Evolutionary conservation across 2,113 vertebrate species (phyloP), one percentile per base, ranked within the genome.

Genomic region (Phylloscopus trochilus): DNA sequence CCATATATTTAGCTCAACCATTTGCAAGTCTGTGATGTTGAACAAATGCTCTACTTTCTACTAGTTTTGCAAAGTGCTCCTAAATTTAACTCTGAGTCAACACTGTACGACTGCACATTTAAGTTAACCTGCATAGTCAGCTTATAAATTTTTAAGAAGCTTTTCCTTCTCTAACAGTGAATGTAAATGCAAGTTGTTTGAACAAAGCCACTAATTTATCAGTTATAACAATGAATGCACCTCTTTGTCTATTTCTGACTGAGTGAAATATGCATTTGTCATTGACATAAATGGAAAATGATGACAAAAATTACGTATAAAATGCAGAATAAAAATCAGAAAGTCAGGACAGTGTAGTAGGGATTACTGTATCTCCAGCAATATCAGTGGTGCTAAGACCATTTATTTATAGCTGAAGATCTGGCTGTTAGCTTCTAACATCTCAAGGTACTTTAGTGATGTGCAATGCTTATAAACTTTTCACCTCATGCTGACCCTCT

Each of bases 81-180:
- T 96, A 97, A 96, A 96, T 95, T 96, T 96, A 96, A 92, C 94
- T 96, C 83, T 95, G 94, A 96, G 92, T 93, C 93, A 96, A 96
- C 96, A 84, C 89, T 67, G 66, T 91, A 68, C 11, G 0, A 83
- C 43, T 93, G 89, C 87, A 87, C 76, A 94, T 95, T 94, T 91
- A 93, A 94, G 91, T 95, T 95, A 96, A 95, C 93, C 83, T 96
- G 96, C 95, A 88, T 23, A 96, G 95, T 97, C 96, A 97, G 94
- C 93, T 97, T 95, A 93, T 93, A 93, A 92, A 97, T 96, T 90
- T 96, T 95, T 96, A 93, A 96, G 94, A 55, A 94, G 90, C 58
- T 93, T 93, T 90, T 78, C 60, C 53, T 92, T 75, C 64, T 53
- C 73, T 72, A 92, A 86, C 83, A 90, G 68, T 68, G 76, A 94